Conservation (phyloP, 1,140 invertebrate genomes). For the Zaprionus tsacasi region DNA sequence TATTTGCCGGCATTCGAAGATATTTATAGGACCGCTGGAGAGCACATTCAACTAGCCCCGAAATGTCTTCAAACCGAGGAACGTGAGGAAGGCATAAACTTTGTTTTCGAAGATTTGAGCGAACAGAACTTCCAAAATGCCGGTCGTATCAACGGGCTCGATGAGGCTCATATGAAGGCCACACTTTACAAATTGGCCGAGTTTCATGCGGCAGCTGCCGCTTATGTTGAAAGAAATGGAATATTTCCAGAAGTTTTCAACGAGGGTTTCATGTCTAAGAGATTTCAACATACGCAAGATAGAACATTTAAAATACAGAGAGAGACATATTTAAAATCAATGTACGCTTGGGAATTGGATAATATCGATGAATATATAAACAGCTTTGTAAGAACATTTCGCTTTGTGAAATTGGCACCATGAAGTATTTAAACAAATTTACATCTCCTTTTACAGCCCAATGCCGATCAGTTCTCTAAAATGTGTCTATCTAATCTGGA, state of each 20-base stretch:
- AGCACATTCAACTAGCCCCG: conserved; percentile 48
- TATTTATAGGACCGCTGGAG: conserved; percentile 56
- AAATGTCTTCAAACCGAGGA: conserved; percentile 53
- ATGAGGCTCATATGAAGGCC: conserved; percentile 85
- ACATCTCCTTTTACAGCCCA: conserved; percentile 37
- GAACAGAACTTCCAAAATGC: conserved; percentile 55
- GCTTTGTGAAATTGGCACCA: no score
- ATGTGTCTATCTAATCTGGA: conserved; percentile 29
- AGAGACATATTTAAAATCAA: conserved; percentile 45
- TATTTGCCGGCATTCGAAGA: conserved; percentile 58
- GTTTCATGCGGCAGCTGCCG: conserved; percentile 85
- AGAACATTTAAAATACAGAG: conserved; percentile 26
- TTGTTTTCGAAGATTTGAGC: conserved; percentile 61
- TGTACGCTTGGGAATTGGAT: conserved; percentile 52
- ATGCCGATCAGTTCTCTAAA: conserved; percentile 48
- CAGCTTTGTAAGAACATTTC: conserved; percentile 49
- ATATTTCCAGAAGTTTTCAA: conserved; percentile 55
- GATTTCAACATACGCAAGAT: neutral
- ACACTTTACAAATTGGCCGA: conserved; percentile 85
- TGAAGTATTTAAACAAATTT: neutral
- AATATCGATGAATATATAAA: conserved; percentile 51
- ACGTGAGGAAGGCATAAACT: conserved; percentile 44
- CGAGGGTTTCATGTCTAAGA: conserved; percentile 46
- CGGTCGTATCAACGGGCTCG: conserved; percentile 85
- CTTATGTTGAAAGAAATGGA: conserved; percentile 54